These are phyloP conservation scores for Phyllostomus discolor DNA, from an alignment of 2,113 vertebrate species.

Conservation along the genomic window DNA sequence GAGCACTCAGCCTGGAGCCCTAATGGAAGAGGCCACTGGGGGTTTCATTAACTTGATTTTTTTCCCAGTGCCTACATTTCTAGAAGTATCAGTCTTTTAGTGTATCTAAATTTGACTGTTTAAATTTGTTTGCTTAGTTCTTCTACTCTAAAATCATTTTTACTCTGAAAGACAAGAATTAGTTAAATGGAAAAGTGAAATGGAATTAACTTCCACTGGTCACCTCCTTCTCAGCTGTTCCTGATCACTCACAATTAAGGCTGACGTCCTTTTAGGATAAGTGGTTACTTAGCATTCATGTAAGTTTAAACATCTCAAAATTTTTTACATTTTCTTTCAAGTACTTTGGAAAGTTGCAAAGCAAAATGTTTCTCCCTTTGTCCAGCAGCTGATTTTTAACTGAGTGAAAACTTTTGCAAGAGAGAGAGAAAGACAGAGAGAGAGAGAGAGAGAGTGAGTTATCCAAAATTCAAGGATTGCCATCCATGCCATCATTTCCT, in stretches of 20 bases:
- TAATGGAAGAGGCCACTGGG: neutral
- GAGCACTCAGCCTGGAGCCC: neutral
- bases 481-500: neutral
- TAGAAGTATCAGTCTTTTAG: neutral
- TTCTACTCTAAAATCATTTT: neutral
- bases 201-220: neutral
- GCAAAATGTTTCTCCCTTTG: neutral
- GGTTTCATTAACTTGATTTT: neutral
- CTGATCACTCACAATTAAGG: neutral
- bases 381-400: neutral
- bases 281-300: neutral
- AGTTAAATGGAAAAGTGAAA: neutral
- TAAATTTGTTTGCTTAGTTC: neutral
- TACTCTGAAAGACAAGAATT: neutral
- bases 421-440: neutral
- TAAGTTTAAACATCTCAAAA: neutral
- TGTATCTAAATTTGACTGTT: neutral
- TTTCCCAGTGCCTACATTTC: neutral
- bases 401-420: neutral
- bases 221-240: neutral
- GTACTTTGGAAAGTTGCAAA: neutral
- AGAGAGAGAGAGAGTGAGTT: neutral
- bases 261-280: neutral
- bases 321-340: neutral
- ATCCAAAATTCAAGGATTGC: neutral